A percentile compares a stretch with the other conserved stretches of the same genome.
These are phyloP conservation scores for Furcifer pardalis DNA, from an alignment of 2,797 vertebrate genomes.

Conservation along the genomic window DNA sequence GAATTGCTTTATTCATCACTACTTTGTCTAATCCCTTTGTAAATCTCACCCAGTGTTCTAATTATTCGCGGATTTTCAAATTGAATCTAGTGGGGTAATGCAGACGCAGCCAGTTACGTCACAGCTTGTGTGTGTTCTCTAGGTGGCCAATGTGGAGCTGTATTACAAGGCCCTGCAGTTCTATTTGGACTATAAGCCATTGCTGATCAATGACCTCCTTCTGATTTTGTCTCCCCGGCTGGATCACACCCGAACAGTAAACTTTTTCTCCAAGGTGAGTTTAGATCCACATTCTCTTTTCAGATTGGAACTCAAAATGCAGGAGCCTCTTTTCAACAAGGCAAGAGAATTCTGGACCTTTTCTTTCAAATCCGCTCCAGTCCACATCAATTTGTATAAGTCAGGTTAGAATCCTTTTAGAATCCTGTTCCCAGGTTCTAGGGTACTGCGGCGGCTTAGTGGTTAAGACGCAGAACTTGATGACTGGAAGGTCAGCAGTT, in stretches of 20 bases:
- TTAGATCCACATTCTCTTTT: background rate
- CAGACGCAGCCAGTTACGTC: background rate
- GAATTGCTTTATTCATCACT: background rate
- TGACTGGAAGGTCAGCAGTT: no score
- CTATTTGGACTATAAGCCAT: conserved; percentile 90
- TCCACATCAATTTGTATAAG: background rate
- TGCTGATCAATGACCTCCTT: conserved; percentile 89
- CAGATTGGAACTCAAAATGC: background rate
- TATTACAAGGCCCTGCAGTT: conserved; percentile 92
- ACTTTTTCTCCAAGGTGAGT: conserved; percentile 87
- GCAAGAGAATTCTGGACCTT: background rate
- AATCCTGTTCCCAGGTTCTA: background rate
- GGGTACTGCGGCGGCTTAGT: no score
- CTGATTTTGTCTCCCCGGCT: conserved; percentile 87
- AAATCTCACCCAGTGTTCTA: background rate
- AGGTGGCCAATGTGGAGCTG: conserved; percentile 92
- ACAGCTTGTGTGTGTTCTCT: conserved; percentile 12
- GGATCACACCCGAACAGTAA: conserved; percentile 89
- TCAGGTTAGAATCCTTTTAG: background rate
- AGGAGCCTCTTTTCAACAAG: background rate
- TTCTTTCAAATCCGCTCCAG: background rate
- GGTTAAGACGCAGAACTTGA: no score
- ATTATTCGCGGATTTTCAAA: background rate
- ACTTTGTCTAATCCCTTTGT: background rate
- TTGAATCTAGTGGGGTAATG: background rate